Percentiles rank a stretch among this genome's conserved stretches.
These are phyloP conservation scores for Pemphigus obesinymphae DNA, from an alignment of 1,140 invertebrate species.

Conservation along the genomic window DNA sequence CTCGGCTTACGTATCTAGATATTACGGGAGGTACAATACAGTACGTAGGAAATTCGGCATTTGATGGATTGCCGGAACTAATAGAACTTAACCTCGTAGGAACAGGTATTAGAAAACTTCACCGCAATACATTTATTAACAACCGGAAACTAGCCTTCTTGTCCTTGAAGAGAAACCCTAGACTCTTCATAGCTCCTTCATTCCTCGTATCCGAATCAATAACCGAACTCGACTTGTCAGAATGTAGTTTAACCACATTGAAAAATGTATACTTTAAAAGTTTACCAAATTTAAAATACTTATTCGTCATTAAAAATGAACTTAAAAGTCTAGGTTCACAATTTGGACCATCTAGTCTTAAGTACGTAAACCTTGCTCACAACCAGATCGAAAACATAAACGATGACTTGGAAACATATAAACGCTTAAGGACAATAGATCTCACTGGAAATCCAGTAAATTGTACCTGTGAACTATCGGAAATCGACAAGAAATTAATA, in stretches of 20 bases:
- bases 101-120: neutral
- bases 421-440: conserved; percentile 1
- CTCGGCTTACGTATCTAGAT: conserved; percentile 2
- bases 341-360: neutral
- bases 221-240: conserved; percentile 7
- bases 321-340: neutral
- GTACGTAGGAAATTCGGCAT: neutral
- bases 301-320: neutral
- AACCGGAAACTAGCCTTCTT: conserved; percentile 16
- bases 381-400: neutral
- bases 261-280: neutral
- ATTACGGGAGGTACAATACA: neutral
- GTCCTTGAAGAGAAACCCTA: neutral
- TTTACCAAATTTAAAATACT: neutral
- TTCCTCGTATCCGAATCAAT: conserved; percentile 8
- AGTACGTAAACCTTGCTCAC: neutral
- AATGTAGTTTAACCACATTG: neutral
- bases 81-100: neutral
- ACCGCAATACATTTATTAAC: neutral
- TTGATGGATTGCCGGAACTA: conserved; percentile 8
- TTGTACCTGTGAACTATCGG: conserved; percentile 8
- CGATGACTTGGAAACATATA: neutral
- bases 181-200: neutral
- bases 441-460: conserved; percentile 14
- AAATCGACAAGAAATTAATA: neutral